Evolutionary conservation across 2,797 vertebrate genomes (phyloP), one percentile per base, ranked within the genome.

Genomic region (Australoheros facetus): DNA sequence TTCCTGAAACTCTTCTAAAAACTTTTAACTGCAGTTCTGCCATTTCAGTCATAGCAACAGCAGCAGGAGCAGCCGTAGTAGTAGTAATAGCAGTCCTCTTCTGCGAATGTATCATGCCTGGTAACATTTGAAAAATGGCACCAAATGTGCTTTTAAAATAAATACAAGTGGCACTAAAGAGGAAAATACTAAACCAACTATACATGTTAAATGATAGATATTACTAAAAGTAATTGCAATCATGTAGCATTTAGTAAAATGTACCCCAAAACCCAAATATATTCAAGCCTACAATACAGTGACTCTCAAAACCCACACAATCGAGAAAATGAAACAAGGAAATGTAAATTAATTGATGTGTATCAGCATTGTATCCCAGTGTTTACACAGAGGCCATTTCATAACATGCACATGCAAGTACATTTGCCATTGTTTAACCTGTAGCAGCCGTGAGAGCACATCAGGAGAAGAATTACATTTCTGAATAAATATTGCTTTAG

Each of bases 401-500:
- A 48, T 54, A 58, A 54, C 23, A 60, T 54, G 26, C 72, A 76
- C 73, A 73, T 70, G 55, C 2, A 77, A 78, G 32, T 75, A 73
- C 62, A 42, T 39, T 60, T 48, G n/a, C 73, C 77, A 74, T 75
- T 82, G 59, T 85, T 86, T 84, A 83, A 84, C 76, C 58, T 73
- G 60, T 66, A 54, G 71, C 84, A 88, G 80, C 83, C 82, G 77
- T 56, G 79, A 76, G 85, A 87, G 85, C 77, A 86, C n/a, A 79
- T 79, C 78, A 82, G 82, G 74, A 82, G 56, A 55, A 60, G 66
- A 83, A 81, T 84, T 86, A 75, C 11, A 75, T 83, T 60, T 85
- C 77, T 81, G 76, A 87, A 82, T 82, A 86, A 90, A 89, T 87
- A 85, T 64, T 82, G 73, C 62, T 87, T 79, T 45, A 83, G 55